phyloP scores from a whole-genome alignment of 2,797 vertebrate genomes.

The Pelobates cultripes region DNA sequence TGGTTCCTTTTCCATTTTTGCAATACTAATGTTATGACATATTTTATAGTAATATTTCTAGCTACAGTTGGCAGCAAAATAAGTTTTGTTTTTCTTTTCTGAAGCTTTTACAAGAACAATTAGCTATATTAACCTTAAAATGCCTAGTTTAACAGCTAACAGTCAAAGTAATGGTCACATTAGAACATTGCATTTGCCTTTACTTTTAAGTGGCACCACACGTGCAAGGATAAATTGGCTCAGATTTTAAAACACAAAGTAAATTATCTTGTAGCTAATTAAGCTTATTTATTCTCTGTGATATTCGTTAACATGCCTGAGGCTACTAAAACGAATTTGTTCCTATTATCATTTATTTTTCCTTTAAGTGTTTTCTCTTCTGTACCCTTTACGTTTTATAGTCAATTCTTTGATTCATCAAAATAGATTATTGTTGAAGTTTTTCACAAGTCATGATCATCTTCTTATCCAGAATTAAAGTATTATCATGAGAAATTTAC shows the following conservation, averaged over 20 bases:
- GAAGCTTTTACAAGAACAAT: too few relatives aligned
- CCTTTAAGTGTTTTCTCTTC: neutral
- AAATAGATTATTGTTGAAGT: neutral
- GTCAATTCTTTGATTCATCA: neutral
- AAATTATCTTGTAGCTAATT: neutral
- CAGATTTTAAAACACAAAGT: neutral
- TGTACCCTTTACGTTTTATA: neutral
- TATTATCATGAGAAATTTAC: too few relatives aligned
- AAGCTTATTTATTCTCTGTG: slow-evolving; percentile 3
- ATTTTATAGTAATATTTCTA: too few relatives aligned
- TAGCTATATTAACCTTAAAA: too few relatives aligned
- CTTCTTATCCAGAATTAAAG: neutral
- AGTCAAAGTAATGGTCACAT: neutral
- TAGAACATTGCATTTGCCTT: neutral
- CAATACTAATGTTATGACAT: too few relatives aligned
- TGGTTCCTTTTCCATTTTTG: too few relatives aligned
- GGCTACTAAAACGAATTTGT: neutral
- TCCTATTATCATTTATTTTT: neutral
- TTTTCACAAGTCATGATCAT: neutral
- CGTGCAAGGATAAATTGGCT: neutral
- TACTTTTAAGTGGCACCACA: neutral
- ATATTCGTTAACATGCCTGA: neutral
- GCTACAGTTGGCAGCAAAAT: too few relatives aligned
- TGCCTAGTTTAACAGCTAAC: too few relatives aligned
- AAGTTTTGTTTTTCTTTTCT: too few relatives aligned